Conservation (phyloP, 2,797 vertebrate genomes). For the Parotocinclus haroldoi region DNA sequence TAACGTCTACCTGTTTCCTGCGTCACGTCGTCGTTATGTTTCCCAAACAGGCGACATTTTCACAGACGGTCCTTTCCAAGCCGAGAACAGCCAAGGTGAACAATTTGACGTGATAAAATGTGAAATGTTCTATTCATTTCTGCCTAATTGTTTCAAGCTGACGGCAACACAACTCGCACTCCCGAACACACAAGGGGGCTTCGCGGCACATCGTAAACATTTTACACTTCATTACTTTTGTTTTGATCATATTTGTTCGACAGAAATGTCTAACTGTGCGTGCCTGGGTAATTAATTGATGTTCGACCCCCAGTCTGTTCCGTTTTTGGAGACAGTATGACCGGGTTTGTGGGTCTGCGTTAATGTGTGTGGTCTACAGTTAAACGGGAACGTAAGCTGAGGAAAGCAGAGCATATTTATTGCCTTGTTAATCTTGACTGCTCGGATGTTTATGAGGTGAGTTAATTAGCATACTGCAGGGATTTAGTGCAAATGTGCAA, state of each 20-base stretch:
- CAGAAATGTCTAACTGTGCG: conserved; percentile 65
- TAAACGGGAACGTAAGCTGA: too few relatives aligned
- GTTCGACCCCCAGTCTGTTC: conserved; percentile 20
- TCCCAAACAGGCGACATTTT: too few relatives aligned
- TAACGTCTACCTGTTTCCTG: too few relatives aligned
- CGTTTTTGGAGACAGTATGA: neutral
- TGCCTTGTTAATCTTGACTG: neutral
- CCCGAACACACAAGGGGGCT: conserved; percentile 37
- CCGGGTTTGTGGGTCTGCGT: neutral
- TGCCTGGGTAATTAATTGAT: conserved; percentile 69
- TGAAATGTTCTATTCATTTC: conserved; percentile 60
- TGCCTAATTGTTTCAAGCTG: conserved; percentile 66
- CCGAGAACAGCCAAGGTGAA: too few relatives aligned
- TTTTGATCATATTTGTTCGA: conserved; percentile 80
- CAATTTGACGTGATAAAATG: too few relatives aligned
- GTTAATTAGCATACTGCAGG: conserved; percentile 8
- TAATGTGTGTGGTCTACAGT: too few relatives aligned
- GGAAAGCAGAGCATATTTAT: too few relatives aligned
- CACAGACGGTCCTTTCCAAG: too few relatives aligned
- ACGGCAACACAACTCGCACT: conserved; percentile 48
- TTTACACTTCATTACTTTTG: conserved; percentile 80
- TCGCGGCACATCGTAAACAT: conserved; percentile 73
- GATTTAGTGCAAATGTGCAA: conserved; percentile 5
- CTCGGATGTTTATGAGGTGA: neutral
- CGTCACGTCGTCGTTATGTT: too few relatives aligned